Evolutionary conservation across 53 echinoderm and acorn worm species (phyloP).

Genomic region (Luidia sarsii): DNA sequence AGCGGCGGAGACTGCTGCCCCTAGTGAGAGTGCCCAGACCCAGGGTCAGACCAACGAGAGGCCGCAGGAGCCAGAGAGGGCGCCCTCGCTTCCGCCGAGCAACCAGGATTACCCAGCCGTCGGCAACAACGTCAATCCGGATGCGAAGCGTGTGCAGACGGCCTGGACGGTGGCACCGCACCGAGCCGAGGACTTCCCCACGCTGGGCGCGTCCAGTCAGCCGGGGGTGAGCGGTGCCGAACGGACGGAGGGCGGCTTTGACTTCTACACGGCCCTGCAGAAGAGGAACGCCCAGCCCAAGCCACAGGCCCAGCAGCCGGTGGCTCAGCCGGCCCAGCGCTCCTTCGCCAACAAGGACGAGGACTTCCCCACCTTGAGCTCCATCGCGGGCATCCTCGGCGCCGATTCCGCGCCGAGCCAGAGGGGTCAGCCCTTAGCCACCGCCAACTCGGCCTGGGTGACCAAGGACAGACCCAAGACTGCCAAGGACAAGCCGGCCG

Average conservation of each 20-base stretch:
- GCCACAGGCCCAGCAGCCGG: neutral
- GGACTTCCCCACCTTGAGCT: conserved; percentile 88
- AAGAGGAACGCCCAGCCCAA: conserved; percentile 24
- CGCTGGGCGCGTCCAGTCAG: conserved; percentile 28
- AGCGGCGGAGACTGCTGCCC: neutral
- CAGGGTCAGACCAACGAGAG: too few species aligned
- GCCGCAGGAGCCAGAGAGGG: neutral
- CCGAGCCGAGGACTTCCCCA: conserved; percentile 57
- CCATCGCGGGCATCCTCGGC: conserved; percentile 83
- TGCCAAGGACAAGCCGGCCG: conserved; percentile 15
- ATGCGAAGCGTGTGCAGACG: neutral
- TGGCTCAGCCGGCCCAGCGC: neutral
- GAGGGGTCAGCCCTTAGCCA: conserved; percentile 16
- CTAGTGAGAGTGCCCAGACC: neutral
- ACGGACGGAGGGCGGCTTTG: conserved; percentile 18
- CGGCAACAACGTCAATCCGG: neutral
- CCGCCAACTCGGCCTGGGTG: conserved; percentile 26
- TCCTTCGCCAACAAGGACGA: conserved; percentile 19
- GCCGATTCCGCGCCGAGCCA: conserved; percentile 35
- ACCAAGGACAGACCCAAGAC: too few species aligned
- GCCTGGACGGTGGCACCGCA: neutral
- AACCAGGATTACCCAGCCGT: neutral
- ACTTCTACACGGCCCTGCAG: conserved; percentile 48
- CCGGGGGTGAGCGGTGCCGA: neutral
- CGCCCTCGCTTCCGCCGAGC: too few species aligned